Base-by-base conservation (phyloP, 2,888 invertebrate species). In the Thecocarcelia acutangulata region DNA sequence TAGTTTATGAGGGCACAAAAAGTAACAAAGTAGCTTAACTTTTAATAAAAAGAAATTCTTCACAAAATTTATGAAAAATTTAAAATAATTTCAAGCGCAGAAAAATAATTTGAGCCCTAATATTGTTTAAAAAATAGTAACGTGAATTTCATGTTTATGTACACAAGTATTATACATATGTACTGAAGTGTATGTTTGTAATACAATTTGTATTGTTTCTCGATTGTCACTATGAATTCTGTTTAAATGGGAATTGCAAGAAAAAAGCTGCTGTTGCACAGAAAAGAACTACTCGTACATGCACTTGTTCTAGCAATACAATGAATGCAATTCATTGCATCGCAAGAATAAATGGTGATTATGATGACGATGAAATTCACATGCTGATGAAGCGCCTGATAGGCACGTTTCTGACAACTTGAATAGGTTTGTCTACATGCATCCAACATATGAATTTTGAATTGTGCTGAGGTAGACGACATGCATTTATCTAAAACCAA, bases 401-500 rank as follows among this genome's bases (percentile, higher is more conserved):
- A 79, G 78, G 74, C 82, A 82, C 82, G 82, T 74, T 82, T 82
- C 82, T 82, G 74, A 82, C 82, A 82, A 82, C 70, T 70, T 82
- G 82, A 82, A 82, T 82, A 70, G 82, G 82, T 70, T 82, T 82
- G 78, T 78, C 82, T 68, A 79, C 78, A 75, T 78, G n/a, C 66
- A 82, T 82, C 78, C 44, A 66, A 56, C 76, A 72, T 81, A 77
- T 80, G 59, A 58, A 75, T 75, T 82, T 74, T 70, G 70, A 79
- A 78, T 75, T 82, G 78, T 82, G 78, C 78, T 78, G 78, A 82
- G 82, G 70, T 82, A 82, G 78, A 80, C 75, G 70, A 75, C 74
- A 82, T 58, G 74, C 54, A 78, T 78, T 78, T 82, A 78, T 63
- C 69, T 64, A 80, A 75, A 75, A 75, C 78, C 78, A 72, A 64